Evolutionary conservation across 2,888 invertebrate genomes (phyloP), one percentile per base, ranked within the genome.

Genomic region (Lottia gigantea): DNA sequence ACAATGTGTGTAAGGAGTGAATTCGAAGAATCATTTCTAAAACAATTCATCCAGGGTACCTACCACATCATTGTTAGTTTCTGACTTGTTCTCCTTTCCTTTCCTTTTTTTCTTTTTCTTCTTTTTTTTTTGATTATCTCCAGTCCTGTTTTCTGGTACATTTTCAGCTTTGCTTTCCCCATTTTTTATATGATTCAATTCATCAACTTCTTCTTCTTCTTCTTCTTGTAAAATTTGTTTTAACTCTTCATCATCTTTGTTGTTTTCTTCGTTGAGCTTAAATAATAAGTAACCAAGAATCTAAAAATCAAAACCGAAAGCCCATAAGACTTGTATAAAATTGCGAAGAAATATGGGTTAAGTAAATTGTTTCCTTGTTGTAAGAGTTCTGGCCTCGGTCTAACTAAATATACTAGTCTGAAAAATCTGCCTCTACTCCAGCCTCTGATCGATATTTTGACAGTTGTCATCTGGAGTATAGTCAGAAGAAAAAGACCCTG

Each of bases 51-150:
- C 40, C 1, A 40, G 7, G 7, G 11, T 40, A 40, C 64, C 23
- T 6, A 40, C 40, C 31, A 14, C 64, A 16, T 26, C 45, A 62
- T 71, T 55, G 55, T 64, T 62, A 64, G 40, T 49, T 46, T 62
- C 46, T 40, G 19, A 23, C 19, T 55, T 66, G 66, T 62, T 67
- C 19, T 71, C 67, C 65, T 70, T 76, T 15, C 64, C 64, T 70
- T 78, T 77, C 67, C 71, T 72, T 72, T 76, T 77, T 62, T 76
- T 80, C 66, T 79, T 80, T 74, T 82, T 81, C 72, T 76, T 81
- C 68, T 80, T 80, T 64, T 79, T 82, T 76, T 80, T 83, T 70
- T 78, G 80, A 25, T 77, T 78, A 63, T 74, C 68, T 47, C 46
- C 73, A 45, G 64, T 71, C 15, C 26, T 70, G 7, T 16, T 16